phyloP scores from a whole-genome alignment of 2,888 invertebrate genomes.

The Neoscelio sp. region DNA sequence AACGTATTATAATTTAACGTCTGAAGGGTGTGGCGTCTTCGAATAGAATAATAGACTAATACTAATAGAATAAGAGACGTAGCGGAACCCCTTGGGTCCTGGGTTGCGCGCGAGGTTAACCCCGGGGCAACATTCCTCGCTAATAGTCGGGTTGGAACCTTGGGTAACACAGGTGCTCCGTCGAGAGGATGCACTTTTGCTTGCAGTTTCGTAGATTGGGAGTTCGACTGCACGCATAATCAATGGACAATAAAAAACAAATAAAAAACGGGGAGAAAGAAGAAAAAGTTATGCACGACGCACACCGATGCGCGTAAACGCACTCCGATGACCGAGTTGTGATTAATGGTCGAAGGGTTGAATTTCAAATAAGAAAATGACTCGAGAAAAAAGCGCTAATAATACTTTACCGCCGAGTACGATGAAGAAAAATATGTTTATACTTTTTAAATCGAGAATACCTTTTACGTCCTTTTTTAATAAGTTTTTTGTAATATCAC shows the following conservation, averaged over 20 bases:
- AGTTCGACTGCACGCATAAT: slow-evolving; percentile 63
- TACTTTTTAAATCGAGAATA: slow-evolving; percentile 55
- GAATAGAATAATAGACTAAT: slow-evolving; percentile 49
- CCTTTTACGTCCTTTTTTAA: too few relatives aligned
- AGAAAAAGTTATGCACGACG: slow-evolving; percentile 19
- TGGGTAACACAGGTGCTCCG: slow-evolving; percentile 82
- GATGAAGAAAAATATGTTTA: slow-evolving; percentile 64
- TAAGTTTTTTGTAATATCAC: too few relatives aligned
- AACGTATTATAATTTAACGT: slow-evolving; percentile 51
- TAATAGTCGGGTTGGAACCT: slow-evolving; percentile 81
- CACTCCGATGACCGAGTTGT: slow-evolving; percentile 58
- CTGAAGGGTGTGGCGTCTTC: slow-evolving; percentile 33
- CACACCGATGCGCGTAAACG: slow-evolving; percentile 55
- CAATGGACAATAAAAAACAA: slow-evolving; percentile 53
- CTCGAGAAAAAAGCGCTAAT: slow-evolving; percentile 56
- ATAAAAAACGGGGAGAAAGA: slow-evolving; percentile 40
- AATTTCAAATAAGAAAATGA: slow-evolving; percentile 65
- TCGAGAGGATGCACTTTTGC: slow-evolving; percentile 62
- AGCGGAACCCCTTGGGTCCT: slow-evolving; percentile 72
- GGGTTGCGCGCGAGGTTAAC: slow-evolving; percentile 78
- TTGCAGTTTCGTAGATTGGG: slow-evolving; percentile 62
- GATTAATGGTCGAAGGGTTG: slow-evolving; percentile 63
- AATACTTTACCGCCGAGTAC: slow-evolving; percentile 52
- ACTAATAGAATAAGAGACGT: too few relatives aligned
- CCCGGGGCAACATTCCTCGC: slow-evolving; percentile 81